Evolutionary conservation across 2,113 vertebrate species (phyloP).

Genomic region (Galemys pyrenaicus): DNA sequence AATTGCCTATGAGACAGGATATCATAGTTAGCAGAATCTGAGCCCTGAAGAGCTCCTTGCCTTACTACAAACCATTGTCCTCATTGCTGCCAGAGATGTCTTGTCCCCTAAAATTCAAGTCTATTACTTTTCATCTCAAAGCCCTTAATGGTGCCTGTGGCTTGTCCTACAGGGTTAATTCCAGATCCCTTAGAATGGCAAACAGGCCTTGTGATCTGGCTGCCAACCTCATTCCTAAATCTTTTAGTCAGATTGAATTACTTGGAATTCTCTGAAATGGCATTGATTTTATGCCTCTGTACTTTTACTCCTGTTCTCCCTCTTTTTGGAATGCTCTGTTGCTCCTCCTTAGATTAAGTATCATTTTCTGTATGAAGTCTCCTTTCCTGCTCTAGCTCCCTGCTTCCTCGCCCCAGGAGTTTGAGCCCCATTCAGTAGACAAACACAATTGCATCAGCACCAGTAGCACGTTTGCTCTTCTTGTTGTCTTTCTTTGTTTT

Average conservation of each 20-base stretch:
- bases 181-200: background rate
- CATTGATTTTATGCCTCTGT: background rate
- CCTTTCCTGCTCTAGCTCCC: background rate
- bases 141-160: background rate
- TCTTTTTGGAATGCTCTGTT: background rate
- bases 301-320: background rate
- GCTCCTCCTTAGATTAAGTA: background rate
- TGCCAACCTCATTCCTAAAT: constrained; percentile 15
- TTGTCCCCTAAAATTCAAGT: background rate
- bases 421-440: background rate
- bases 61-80: background rate
- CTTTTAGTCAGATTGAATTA: background rate
- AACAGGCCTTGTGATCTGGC: background rate
- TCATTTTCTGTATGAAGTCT: background rate
- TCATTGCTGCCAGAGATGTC: background rate
- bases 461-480: background rate
- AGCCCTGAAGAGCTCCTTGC: background rate
- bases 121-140: background rate
- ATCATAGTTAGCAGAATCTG: background rate
- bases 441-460: background rate
- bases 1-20: background rate
- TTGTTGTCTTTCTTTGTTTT: too few relatives aligned
- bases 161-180: background rate
- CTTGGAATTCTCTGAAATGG: constrained; percentile 11
- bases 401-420: background rate